A percentile compares a stretch with the other conserved stretches of the same genome.
Evolutionary conservation across 2,888 invertebrate species (phyloP).

Genomic region (Bibio marci): DNA sequence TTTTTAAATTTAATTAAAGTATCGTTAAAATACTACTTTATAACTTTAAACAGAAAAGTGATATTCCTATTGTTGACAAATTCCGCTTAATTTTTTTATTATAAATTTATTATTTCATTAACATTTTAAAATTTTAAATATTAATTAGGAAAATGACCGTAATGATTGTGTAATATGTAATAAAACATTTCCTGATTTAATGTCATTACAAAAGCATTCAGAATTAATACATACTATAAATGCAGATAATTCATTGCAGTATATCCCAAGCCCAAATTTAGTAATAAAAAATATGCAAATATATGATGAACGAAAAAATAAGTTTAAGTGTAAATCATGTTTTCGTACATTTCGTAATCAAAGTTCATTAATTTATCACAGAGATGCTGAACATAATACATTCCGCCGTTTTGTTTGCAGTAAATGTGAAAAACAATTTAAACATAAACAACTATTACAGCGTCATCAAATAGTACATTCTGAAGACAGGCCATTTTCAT

Average conservation of each 20-base stretch:
- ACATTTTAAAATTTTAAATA: too few species aligned
- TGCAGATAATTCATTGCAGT: neutral
- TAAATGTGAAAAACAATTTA: constrained; percentile 58
- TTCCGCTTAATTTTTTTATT: too few species aligned
- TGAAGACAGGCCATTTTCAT: constrained; percentile 43
- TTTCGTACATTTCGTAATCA: constrained; percentile 38
- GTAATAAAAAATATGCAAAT: too few species aligned
- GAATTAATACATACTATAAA: neutral
- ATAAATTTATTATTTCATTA: too few species aligned
- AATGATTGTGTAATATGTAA: constrained; percentile 7
- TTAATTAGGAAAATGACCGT: neutral
- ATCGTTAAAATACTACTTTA: too few species aligned
- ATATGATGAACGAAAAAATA: too few species aligned
- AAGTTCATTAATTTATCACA: constrained; percentile 58
- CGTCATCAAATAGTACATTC: constrained; percentile 68
- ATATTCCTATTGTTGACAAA: too few species aligned
- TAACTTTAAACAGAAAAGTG: too few species aligned
- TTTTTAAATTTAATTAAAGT: too few species aligned
- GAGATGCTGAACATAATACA: constrained; percentile 48
- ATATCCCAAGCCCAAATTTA: too few species aligned
- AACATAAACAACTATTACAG: constrained; percentile 52
- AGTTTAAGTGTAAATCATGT: constrained; percentile 24
- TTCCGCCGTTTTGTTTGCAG: constrained; percentile 52
- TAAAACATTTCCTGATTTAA: neutral
- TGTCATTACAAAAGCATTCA: neutral